Evolutionary conservation across 2,113 vertebrate species (phyloP).

Genomic region (Myxocyprinus asiaticus): DNA sequence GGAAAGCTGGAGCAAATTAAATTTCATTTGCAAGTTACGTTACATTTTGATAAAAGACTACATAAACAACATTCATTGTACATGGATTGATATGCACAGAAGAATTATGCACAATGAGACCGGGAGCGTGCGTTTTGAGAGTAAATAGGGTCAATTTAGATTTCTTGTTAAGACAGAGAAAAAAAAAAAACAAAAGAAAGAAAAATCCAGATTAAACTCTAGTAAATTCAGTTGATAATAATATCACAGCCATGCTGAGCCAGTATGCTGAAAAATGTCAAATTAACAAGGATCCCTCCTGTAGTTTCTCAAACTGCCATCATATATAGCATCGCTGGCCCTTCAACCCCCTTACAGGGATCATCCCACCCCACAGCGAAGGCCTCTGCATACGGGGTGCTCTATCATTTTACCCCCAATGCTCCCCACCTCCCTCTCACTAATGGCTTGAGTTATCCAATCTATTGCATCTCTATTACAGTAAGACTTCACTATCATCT

Average conservation of each 20-base stretch:
- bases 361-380: constrained; percentile 42
- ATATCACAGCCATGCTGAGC: constrained; percentile 41
- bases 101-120: too few species aligned
- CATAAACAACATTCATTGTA: too few species aligned
- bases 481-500: constrained; percentile 63
- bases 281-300: constrained; percentile 57
- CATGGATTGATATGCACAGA: too few species aligned
- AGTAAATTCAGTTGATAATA: not conserved
- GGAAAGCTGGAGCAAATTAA: too few species aligned
- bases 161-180: too few species aligned
- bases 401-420: constrained; percentile 54
- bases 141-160: too few species aligned
- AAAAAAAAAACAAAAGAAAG: not conserved
- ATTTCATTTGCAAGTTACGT: too few species aligned
- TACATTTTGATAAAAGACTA: too few species aligned
- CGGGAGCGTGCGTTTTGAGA: too few species aligned
- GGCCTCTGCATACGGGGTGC: constrained; percentile 45
- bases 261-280: constrained; percentile 52
- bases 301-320: constrained; percentile 56
- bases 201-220: not conserved
- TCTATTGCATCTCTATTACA: constrained; percentile 58
- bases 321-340: constrained; percentile 49
- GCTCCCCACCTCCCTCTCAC: constrained; percentile 54
- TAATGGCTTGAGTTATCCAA: constrained; percentile 57
- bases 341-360: constrained; percentile 51